Evolutionary conservation across 30 jellyfish, hydroid and myxozoan species (phyloP), one percentile per base, ranked within the genome.

Genomic region (Hydra vulgaris): DNA sequence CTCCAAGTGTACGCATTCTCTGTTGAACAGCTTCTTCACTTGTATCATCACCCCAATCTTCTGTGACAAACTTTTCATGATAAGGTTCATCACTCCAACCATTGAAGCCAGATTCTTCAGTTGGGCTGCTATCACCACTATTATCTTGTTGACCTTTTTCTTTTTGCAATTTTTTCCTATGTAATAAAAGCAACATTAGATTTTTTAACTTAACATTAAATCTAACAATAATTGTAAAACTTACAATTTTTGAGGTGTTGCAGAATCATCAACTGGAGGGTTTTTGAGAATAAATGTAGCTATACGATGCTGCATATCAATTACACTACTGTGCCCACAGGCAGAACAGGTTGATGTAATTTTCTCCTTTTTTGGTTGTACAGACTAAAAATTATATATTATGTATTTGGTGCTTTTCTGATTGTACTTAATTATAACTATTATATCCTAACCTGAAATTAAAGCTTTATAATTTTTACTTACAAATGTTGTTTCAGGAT

Each of bases 401-500:
- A n/a, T n/a, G n/a, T n/a, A n/a, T n/a, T n/a, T n/a, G n/a, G n/a
- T n/a, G n/a, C n/a, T n/a, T n/a, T n/a, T n/a, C n/a, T n/a, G n/a
- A n/a, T n/a, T n/a, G n/a, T n/a, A n/a, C n/a, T n/a, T n/a, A n/a
- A n/a, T n/a, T 40, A 40, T 40, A 40, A 12, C 61, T 40, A 40
- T 40, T 40, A 40, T 40, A 40, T 40, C 5, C 61, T 40, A 3
- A 40, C 12, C 61, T 3, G 8, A 40, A 40, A 40, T 40, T 40
- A 40, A 40, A 3, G 12, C n/a, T 40, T 40, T 75, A 61, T 19
- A 78, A 76, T 16, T n/a, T 24, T 0, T 7, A 89, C 96, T 71
- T 80, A 91, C 97, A 78, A 91, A 68, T 25, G 76, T 84, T 7
- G 99, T 94, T 79, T 94, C 99, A 72, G 99, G 99, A 79, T 94